Evolutionary conservation across 2,888 invertebrate genomes (phyloP).

Genomic region (Baccha elongata): DNA sequence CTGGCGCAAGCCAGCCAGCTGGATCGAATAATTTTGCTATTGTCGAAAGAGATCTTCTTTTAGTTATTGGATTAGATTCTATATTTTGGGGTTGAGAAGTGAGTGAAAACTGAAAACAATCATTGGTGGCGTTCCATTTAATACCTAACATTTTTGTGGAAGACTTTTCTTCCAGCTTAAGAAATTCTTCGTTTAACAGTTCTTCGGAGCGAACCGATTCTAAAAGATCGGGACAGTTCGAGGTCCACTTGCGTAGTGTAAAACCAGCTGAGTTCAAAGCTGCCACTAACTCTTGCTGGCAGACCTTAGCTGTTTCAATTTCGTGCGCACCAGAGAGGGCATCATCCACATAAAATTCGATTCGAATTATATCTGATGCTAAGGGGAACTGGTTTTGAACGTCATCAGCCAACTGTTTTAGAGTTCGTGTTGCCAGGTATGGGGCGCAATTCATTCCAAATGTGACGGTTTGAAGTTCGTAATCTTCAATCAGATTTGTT

Average conservation of each 20-base stretch:
- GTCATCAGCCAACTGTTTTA: conserved; percentile 57
- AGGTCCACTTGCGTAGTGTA: conserved; percentile 1
- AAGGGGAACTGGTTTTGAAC: conserved; percentile 17
- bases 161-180: conserved; percentile 50
- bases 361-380: conserved; percentile 41
- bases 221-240: conserved; percentile 16
- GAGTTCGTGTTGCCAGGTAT: conserved; percentile 49
- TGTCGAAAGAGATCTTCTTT: conserved; percentile 51
- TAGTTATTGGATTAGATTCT: conserved; percentile 17
- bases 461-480: conserved; percentile 58
- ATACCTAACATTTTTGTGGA: conserved; percentile 50
- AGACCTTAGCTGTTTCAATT: background rate
- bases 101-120: conserved; percentile 43
- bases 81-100: background rate
- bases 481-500: conserved; percentile 34
- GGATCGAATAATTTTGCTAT: conserved; percentile 68
- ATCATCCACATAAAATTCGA: conserved; percentile 60
- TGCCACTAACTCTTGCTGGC: conserved; percentile 7
- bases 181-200: conserved; percentile 36
- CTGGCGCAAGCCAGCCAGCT: conserved; percentile 58
- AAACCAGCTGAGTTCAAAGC: conserved; percentile 40
- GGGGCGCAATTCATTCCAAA: conserved; percentile 63
- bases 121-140: conserved; percentile 53
- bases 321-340: conserved; percentile 38
- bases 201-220: background rate